Evolutionary conservation across 2,113 vertebrate species (phyloP), one percentile per base, ranked within the genome.

Genomic region (Sinocyclocheilus rhinocerous): DNA sequence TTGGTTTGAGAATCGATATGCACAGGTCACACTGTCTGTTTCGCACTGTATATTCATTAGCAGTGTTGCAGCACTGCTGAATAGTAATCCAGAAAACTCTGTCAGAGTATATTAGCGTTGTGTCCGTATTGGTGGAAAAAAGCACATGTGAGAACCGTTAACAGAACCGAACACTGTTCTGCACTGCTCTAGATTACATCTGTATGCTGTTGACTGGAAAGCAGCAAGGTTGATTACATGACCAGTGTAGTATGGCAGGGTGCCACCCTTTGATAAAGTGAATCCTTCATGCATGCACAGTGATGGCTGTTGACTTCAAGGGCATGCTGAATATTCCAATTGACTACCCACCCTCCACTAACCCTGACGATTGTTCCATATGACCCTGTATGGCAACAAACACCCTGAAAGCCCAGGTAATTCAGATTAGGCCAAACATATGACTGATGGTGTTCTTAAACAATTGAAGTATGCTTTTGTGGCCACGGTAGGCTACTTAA

Each of bases 141-240:
- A 12, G 11, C 72, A 76, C 72, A 48, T 24, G 72, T 0, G 5
- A 76, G 73, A 76, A 48, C n/a, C 42, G 6, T 6, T 55, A 29
- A 52, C 48, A 11, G 45, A 52, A 77, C 50, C 13, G 1, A 50
- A 4, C 4, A 3, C n/a, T 2, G 45, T 77, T 33, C 75, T 77
- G 48, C 26, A 16, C 8, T 3, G 8, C 48, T 77, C 76, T 81
- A 89, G 90, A 90, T 92, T 88, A 87, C 80, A 81, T 81, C 77
- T 88, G 87, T 81, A 84, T 69, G 90, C 89, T 78, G 89, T 88
- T 90, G 88, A 90, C 89, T 89, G 89, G 88, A 85, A 87, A 88
- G 89, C 80, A 88, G 88, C 52, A 59, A 75, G 87, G 84, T 87
- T 86, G 92, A 92, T 92, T 92, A 91, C 87, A 89, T 55, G 85